Base-by-base conservation (phyloP, 2,888 invertebrate species). In the Spisula subtruncata region DNA sequence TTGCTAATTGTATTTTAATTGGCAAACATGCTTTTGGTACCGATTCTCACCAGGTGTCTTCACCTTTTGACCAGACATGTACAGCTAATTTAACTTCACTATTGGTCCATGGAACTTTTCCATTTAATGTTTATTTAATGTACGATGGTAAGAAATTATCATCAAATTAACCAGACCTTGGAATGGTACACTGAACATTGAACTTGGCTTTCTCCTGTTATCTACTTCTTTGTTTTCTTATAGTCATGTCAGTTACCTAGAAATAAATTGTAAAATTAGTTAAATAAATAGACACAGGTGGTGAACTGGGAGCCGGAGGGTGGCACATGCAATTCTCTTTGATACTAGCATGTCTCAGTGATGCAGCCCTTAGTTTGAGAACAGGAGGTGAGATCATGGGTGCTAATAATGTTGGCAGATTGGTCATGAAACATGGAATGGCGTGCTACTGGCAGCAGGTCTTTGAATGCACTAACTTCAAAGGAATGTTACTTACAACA, bases 211-310 rank as follows among this genome's bases (percentile, higher is more conserved):
- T 88, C 83, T 80, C 46, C 60, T 83, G 56, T 79, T 60, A 83
- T 80, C 75, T 4, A 75, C 46, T 79, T 85, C 88, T 90, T 90
- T 88, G 90, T 90, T 88, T 88, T 88, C 81, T 83, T 71, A 41
- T 41, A 81, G 81, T 84, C 75, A 32, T 41, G 48, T 51, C 20
- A 29, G 71, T 75, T 88, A 88, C 86, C 86, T 84, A 86, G 88
- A 86, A 88, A 88, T 90, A 90, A 90, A 90, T 41, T 90, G 90
- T 83, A 83, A 88, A 88, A 88, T 88, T 86, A 83, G 86, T 84
- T 81, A 88, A 90, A 90, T 88, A 90, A 90, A 90, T 90, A 90
- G 86, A 86, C 86, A 87, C 90, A 90, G 90, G 90, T 90, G 90
- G 81, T 51, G 35, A 75, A 75, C 35, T 18, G 32, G 32, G 75